Evolutionary conservation across 2,113 vertebrate genomes (phyloP).

Genomic region (Chaetodon trifascialis): DNA sequence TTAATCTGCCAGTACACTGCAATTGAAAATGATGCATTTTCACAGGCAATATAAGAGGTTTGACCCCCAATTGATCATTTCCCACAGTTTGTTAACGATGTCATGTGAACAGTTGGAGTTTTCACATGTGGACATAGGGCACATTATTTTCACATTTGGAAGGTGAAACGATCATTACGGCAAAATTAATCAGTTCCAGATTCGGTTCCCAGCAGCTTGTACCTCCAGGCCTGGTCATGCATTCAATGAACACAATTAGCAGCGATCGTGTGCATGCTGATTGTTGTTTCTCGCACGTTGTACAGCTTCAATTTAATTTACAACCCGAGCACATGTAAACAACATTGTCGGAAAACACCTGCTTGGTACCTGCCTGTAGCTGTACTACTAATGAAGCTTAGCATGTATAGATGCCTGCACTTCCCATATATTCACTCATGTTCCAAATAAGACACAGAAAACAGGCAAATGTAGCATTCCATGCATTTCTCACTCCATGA

Average conservation of each 20-base stretch:
- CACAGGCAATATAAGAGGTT: not conserved
- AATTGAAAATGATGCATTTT: not conserved
- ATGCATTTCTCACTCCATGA: not conserved
- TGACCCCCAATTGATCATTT: not conserved
- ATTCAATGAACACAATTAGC: constrained; percentile 5
- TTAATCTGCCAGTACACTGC: not conserved
- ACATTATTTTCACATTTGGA: constrained; percentile 26
- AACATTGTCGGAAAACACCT: not conserved
- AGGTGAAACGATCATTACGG: not conserved
- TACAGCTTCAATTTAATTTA: not conserved
- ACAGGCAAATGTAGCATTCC: not conserved
- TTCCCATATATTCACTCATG: not conserved
- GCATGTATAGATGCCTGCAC: not conserved
- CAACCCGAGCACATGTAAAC: not conserved
- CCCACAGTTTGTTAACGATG: not conserved
- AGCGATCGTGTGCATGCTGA: not conserved
- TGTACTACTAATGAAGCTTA: not conserved
- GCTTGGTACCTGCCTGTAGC: not conserved
- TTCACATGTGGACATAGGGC: not conserved
- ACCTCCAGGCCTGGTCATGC: not conserved
- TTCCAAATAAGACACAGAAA: not conserved
- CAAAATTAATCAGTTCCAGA: constrained; percentile 10
- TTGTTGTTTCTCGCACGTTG: not conserved
- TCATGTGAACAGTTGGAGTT: constrained; percentile 10
- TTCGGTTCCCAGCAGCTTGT: constrained; percentile 14